These are phyloP conservation scores for Catharus ustulatus DNA, from an alignment of 2,797 vertebrate species.

Conservation along the genomic window DNA sequence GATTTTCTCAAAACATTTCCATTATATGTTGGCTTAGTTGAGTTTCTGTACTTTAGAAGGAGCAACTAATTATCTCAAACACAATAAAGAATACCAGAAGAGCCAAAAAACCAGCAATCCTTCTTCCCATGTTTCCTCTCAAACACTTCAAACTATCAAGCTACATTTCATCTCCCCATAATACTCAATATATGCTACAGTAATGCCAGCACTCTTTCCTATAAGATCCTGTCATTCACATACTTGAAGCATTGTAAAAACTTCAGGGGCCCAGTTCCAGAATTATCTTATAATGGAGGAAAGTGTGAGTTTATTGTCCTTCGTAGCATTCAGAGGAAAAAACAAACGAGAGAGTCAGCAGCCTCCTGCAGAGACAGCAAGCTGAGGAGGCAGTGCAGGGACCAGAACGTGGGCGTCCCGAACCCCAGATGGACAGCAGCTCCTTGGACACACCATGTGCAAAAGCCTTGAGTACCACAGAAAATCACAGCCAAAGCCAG, in stretches of 20 bases:
- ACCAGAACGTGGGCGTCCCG: not conserved
- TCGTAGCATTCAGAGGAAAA: not conserved
- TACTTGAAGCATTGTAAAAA: not conserved
- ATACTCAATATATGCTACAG: not conserved
- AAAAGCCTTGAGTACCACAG: not conserved
- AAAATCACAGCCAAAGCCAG: slow-evolving; percentile 13
- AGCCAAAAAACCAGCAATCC: not conserved
- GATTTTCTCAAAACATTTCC: not conserved
- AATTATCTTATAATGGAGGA: not conserved
- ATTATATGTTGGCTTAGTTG: not conserved
- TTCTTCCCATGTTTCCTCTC: not conserved
- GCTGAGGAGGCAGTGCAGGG: not conserved
- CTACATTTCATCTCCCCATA: not conserved
- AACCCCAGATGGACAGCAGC: not conserved
- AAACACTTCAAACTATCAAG: not conserved
- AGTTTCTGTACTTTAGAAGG: not conserved
- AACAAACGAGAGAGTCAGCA: not conserved
- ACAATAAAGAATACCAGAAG: not conserved
- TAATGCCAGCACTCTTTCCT: not conserved
- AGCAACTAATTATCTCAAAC: not conserved
- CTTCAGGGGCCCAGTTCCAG: not conserved
- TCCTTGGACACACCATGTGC: not conserved
- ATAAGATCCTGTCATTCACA: not conserved
- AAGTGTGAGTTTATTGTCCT: not conserved
- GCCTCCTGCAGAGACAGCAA: not conserved